phyloP scores from a whole-genome alignment of 2,888 invertebrate genomes.

The Xanthostigma xanthostigma region DNA sequence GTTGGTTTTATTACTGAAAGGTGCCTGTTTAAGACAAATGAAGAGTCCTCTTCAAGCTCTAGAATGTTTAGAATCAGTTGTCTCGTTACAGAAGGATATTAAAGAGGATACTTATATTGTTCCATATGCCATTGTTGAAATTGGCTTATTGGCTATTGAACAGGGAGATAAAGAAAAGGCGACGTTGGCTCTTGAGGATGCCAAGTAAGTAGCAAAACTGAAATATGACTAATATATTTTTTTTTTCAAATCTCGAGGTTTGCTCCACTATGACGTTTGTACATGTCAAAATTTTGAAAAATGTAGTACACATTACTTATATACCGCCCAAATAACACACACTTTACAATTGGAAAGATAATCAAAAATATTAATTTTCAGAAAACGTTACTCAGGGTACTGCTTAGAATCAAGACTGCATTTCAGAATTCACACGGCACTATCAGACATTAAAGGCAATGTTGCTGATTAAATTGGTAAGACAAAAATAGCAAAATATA shows the following conservation, averaged over 20 bases:
- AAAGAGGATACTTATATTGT: conserved; percentile 71
- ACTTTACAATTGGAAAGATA: too few species aligned
- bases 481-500: too few species aligned
- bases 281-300: background rate
- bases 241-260: background rate
- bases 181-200: conserved; percentile 57
- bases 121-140: conserved; percentile 75
- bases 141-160: conserved; percentile 63
- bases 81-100: conserved; percentile 50
- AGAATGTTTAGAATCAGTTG: conserved; percentile 48
- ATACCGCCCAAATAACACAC: too few species aligned
- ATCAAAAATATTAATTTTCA: conserved; percentile 27
- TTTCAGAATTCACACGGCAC: conserved; percentile 72
- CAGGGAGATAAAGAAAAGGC: conserved; percentile 54
- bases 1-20: conserved; percentile 62
- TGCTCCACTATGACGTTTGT: background rate
- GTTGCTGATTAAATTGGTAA: conserved; percentile 14
- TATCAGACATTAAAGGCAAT: conserved; percentile 31
- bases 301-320: too few species aligned
- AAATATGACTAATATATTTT: conserved; percentile 6
- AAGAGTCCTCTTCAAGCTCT: conserved; percentile 63
- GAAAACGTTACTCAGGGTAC: conserved; percentile 79
- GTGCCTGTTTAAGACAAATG: conserved; percentile 68
- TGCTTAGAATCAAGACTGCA: conserved; percentile 77
- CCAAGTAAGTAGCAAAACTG: conserved; percentile 45